These are phyloP conservation scores for Corythaeola cristata DNA, from an alignment of 2,113 vertebrate species.

Conservation along the genomic window DNA sequence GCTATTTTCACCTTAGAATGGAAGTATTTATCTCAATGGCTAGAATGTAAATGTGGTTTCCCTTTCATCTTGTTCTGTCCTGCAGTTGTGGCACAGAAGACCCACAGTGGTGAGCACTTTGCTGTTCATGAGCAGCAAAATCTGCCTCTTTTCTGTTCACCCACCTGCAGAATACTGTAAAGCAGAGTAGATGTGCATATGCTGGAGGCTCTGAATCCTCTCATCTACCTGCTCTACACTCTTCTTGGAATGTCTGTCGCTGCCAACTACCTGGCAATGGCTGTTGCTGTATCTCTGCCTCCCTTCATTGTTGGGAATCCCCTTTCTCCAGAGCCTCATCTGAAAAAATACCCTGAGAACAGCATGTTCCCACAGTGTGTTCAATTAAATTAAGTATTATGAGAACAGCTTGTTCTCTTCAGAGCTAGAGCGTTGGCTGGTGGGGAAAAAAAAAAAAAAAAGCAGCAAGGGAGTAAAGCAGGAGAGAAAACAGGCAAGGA, in stretches of 20 bases:
- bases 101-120: not conserved
- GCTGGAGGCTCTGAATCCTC: not conserved
- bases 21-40: not conserved
- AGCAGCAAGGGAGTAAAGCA: constrained; percentile 40
- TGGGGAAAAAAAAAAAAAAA: not conserved
- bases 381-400: constrained; percentile 59
- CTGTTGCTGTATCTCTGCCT: not conserved
- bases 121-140: not conserved
- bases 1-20: not conserved
- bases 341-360: constrained; percentile 52
- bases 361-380: constrained; percentile 48
- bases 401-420: constrained; percentile 58
- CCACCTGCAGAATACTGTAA: not conserved
- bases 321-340: constrained; percentile 25
- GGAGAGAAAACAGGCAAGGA: constrained; percentile 46
- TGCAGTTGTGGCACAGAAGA: not conserved
- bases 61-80: not conserved
- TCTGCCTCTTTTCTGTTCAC: not conserved
- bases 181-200: not conserved
- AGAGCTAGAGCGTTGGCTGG: constrained; percentile 5
- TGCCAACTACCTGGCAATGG: constrained; percentile 39
- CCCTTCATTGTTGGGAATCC: constrained; percentile 37
- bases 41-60: not conserved
- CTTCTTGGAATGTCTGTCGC: not conserved
- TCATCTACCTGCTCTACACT: not conserved